These are phyloP conservation scores for Sebastes aleutianus DNA, from an alignment of 2,797 vertebrate species.

Conservation along the genomic window DNA sequence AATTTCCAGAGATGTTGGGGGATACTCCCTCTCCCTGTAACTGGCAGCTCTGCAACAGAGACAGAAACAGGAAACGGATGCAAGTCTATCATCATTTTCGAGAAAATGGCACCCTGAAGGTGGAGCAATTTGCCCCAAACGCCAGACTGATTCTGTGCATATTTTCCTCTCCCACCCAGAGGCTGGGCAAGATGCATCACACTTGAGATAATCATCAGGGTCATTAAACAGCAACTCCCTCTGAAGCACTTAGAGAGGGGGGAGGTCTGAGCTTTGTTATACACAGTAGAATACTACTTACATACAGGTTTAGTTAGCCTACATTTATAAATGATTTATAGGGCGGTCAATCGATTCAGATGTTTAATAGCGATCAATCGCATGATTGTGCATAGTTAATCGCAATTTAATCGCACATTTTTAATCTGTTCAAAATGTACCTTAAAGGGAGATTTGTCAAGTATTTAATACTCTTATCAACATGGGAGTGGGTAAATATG, in stretches of 20 bases:
- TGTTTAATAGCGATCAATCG: no score
- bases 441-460: no score
- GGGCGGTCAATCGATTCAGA: no score
- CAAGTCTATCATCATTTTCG: slow-evolving; percentile 47
- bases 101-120: slow-evolving; percentile 42
- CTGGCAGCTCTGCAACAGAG: slow-evolving; percentile 76
- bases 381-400: no score
- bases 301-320: background rate
- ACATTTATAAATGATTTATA: background rate
- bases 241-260: slow-evolving; percentile 8
- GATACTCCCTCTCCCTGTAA: slow-evolving; percentile 63
- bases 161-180: slow-evolving; percentile 38
- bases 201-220: slow-evolving; percentile 50
- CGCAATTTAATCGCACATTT: no score
- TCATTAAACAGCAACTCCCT: slow-evolving; percentile 40
- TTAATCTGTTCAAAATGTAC: fast-evolving
- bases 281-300: background rate
- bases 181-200: slow-evolving; percentile 18
- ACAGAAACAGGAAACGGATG: slow-evolving; percentile 58
- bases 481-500: no score
- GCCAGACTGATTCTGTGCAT: slow-evolving; percentile 18
- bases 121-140: slow-evolving; percentile 33
- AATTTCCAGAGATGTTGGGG: slow-evolving; percentile 57
- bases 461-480: no score
- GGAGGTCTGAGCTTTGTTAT: background rate